Conservation (phyloP, 37 sponge, comb jelly and placozoan genomes). For the Tethya wilhelma region DNA sequence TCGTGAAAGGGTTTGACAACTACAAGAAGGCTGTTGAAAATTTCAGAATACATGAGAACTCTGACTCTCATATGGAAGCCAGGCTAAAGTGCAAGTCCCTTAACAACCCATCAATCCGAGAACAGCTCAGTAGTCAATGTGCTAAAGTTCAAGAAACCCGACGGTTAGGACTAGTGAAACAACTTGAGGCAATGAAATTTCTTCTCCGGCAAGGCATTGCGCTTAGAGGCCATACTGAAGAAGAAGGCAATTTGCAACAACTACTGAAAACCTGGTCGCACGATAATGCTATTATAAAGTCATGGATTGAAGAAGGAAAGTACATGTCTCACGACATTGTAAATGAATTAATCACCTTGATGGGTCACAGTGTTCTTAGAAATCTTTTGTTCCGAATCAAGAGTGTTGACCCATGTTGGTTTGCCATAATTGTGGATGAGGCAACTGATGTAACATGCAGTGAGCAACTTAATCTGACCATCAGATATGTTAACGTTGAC, state of each 20-base stretch:
- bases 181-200: not conserved
- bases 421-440: slow-evolving; percentile 58
- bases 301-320: slow-evolving; percentile 3
- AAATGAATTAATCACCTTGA: slow-evolving; percentile 6
- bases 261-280: not conserved
- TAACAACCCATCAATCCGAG: not conserved
- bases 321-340: slow-evolving; percentile 3
- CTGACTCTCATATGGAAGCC: not conserved
- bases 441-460: slow-evolving; percentile 38
- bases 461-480: slow-evolving; percentile 26
- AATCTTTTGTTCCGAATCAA: not conserved
- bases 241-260: not conserved
- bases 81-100: not conserved
- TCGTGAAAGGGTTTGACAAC: not conserved
- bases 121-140: not conserved
- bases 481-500: slow-evolving; percentile 46
- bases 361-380: slow-evolving; percentile 6
- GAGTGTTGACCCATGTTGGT: slow-evolving; percentile 23
- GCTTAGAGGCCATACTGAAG: not conserved
- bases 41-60: slow-evolving; percentile 1
- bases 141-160: not conserved
- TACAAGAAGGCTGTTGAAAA: not conserved
- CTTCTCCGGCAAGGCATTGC: not conserved
- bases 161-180: not conserved
- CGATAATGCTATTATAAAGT: not conserved